Evolutionary conservation across 92 coral and sea anemone species (phyloP).

Genomic region (Phenganax marumi): DNA sequence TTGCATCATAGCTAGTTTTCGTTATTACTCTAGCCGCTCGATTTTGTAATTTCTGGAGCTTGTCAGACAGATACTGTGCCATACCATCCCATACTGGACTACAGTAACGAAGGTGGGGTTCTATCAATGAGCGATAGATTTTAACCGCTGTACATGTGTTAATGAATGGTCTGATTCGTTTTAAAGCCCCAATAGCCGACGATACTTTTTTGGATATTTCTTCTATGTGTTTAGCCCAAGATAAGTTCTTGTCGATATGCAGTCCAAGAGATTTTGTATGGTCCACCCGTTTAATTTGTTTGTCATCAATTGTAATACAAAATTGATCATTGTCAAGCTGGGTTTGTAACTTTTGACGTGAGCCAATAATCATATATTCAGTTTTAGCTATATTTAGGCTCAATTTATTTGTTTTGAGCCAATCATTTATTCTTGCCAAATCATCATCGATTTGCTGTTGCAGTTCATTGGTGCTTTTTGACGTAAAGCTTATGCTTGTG

Average conservation of each 20-base stretch:
- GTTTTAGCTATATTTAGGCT: no score
- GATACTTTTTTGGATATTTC: constrained; percentile 56
- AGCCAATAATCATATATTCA: no score
- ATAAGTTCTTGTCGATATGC: constrained; percentile 42
- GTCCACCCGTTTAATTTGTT: constrained; percentile 40
- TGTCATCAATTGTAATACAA: constrained; percentile 21
- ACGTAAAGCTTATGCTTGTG: constrained; percentile 1
- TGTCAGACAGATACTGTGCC: constrained; percentile 34
- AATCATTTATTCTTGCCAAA: no score
- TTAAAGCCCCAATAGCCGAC: constrained; percentile 58
- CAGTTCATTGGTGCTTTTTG: not conserved
- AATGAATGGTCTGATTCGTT: constrained; percentile 53
- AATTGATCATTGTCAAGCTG: not conserved
- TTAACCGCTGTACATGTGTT: constrained; percentile 40
- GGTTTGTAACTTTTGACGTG: no score
- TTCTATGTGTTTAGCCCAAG: constrained; percentile 53
- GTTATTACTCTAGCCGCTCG: constrained; percentile 59
- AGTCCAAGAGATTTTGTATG: constrained; percentile 43
- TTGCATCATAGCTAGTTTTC: constrained; percentile 5
- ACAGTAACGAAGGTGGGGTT: constrained; percentile 66
- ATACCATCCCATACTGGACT: constrained; percentile 55
- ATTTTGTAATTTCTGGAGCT: constrained; percentile 61
- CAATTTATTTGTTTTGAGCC: no score
- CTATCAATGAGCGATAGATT: constrained; percentile 54
- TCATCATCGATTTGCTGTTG: no score